These are phyloP conservation scores for Carposina sasakii DNA, from an alignment of 1,140 invertebrate genomes.

Conservation along the genomic window DNA sequence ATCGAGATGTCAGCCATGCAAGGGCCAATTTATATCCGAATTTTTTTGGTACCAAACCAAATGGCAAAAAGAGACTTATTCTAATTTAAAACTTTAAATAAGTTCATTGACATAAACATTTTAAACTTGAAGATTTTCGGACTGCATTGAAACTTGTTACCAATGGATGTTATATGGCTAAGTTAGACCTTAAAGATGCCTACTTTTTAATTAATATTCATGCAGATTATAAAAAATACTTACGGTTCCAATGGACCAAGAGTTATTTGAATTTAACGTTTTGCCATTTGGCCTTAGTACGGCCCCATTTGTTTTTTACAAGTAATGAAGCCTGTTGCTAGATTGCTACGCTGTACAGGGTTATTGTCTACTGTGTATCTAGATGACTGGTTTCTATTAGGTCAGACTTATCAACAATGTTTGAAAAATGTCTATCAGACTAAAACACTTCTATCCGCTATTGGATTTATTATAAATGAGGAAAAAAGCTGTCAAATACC, in stretches of 20 bases:
- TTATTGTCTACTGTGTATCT: slow-evolving; percentile 16
- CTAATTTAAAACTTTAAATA: slow-evolving; percentile 20
- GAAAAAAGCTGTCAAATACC: slow-evolving; percentile 5
- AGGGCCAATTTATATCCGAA: slow-evolving; percentile 15
- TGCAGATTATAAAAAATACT: slow-evolving; percentile 13
- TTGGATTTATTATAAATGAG: slow-evolving; percentile 6
- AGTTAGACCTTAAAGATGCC: not conserved
- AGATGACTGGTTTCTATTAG: slow-evolving; percentile 19
- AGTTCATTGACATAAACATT: slow-evolving; percentile 12
- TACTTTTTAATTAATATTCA: not conserved
- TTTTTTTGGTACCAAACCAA: slow-evolving; percentile 18
- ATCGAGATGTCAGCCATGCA: not conserved
- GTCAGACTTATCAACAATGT: slow-evolving; percentile 6
- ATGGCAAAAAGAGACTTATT: slow-evolving; percentile 14
- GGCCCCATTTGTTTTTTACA: slow-evolving; percentile 10
- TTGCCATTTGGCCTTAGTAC: slow-evolving; percentile 1
- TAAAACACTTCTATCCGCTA: not conserved
- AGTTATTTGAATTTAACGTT: slow-evolving; percentile 1
- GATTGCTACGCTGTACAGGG: slow-evolving; percentile 3
- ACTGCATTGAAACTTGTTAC: slow-evolving; percentile 8
- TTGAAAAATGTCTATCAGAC: slow-evolving; percentile 8
- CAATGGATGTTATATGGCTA: not conserved
- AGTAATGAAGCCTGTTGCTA: slow-evolving; percentile 2
- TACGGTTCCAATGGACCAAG: slow-evolving; percentile 14
- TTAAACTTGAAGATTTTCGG: slow-evolving; percentile 19